phyloP scores from a whole-genome alignment of 2,113 vertebrate species.

The Apteryx mantelli region DNA sequence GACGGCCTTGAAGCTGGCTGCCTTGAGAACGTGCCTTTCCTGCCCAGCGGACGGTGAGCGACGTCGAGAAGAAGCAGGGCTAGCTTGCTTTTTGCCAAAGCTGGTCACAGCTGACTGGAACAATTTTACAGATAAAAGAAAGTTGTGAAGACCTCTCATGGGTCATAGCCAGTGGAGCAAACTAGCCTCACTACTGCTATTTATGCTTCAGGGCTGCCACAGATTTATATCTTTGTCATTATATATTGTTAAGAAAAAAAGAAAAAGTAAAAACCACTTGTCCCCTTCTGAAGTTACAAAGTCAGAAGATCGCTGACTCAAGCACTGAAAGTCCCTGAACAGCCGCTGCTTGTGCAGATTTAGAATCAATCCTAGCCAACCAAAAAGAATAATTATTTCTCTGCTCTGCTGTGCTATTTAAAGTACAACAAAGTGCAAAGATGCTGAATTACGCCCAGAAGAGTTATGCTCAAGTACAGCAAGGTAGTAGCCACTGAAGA shows the following conservation, averaged over 20 bases:
- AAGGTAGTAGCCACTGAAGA: background rate
- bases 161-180: background rate
- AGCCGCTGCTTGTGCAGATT: background rate
- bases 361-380: background rate
- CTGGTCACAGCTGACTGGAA: background rate
- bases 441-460: background rate
- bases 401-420: background rate
- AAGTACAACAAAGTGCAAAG: background rate
- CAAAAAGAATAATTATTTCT: background rate
- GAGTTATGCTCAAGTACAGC: background rate
- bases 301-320: slow-evolving; percentile 28
- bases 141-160: slow-evolving; percentile 7
- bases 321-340: background rate
- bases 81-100: background rate
- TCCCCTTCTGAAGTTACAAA: background rate
- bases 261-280: background rate
- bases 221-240: slow-evolving; percentile 1
- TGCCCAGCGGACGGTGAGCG: background rate
- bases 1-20: background rate
- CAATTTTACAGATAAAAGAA: slow-evolving; percentile 17
- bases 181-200: background rate
- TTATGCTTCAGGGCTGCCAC: background rate
- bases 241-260: background rate
- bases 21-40: background rate
- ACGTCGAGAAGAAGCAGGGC: rapidly evolving